phyloP scores from a whole-genome alignment of 2,113 vertebrate genomes.

The Corythaixoides concolor region DNA sequence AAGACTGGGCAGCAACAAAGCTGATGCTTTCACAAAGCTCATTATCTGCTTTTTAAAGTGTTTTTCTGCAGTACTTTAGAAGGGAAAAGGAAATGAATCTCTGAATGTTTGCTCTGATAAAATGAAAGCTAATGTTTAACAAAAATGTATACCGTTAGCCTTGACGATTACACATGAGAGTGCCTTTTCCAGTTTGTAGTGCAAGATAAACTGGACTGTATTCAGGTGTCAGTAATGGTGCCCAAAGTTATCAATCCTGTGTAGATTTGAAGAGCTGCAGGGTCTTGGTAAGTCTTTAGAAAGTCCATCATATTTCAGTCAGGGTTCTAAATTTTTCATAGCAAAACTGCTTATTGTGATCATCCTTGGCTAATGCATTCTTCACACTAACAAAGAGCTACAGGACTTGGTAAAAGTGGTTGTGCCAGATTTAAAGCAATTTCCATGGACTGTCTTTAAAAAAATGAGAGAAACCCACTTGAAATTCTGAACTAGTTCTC shows the following conservation, averaged over 20 bases:
- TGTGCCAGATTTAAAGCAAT: neutral
- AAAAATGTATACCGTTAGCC: neutral
- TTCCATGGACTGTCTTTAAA: neutral
- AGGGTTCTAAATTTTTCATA: constrained; percentile 4
- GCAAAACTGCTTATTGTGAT: neutral
- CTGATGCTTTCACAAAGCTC: neutral
- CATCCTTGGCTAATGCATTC: constrained; percentile 31
- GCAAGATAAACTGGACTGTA: neutral
- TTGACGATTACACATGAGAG: neutral
- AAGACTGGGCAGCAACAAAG: neutral
- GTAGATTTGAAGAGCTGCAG: neutral
- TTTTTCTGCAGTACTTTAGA: neutral
- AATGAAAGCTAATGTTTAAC: neutral
- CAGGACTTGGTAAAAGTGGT: neutral
- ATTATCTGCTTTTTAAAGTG: neutral
- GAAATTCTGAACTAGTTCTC: neutral
- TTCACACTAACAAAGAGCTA: neutral
- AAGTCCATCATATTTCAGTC: constrained; percentile 21
- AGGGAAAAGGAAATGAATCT: neutral
- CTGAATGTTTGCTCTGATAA: neutral
- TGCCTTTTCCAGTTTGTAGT: neutral
- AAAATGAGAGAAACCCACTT: neutral
- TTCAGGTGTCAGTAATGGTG: neutral
- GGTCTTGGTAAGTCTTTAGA: constrained; percentile 1
- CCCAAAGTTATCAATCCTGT: neutral